Percentiles rank a stretch among this genome's conserved stretches.
Conservation (phyloP, 2,888 invertebrate genomes). For the Diplazon laetatorius region DNA sequence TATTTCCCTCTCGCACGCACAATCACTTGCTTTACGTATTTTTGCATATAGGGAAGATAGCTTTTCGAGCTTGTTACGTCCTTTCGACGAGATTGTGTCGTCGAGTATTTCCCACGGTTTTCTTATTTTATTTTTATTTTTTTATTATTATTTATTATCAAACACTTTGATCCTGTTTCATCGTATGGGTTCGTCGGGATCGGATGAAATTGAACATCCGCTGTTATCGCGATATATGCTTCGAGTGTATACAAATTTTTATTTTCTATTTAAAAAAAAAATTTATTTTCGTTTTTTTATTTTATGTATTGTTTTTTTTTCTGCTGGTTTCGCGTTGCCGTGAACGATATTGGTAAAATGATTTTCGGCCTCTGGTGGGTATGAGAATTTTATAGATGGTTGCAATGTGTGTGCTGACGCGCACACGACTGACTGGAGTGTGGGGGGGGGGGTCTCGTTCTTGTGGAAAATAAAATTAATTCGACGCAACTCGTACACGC, state of each 20-base stretch:
- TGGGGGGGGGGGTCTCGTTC: not conserved
- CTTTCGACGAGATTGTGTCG: not conserved
- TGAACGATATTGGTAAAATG: not conserved
- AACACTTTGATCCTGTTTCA: constrained; percentile 4
- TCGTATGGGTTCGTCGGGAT: not conserved
- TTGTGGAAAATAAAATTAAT: constrained; percentile 39
- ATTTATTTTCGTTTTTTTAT: no score
- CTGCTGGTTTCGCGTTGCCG: no score
- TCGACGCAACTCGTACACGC: constrained; percentile 5
- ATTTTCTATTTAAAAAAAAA: no score
- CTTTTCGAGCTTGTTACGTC: not conserved
- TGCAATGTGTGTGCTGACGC: not conserved
- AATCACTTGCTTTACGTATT: constrained; percentile 14
- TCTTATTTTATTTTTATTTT: not conserved
- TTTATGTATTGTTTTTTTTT: no score
- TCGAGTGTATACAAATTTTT: no score
- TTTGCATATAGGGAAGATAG: constrained; percentile 15
- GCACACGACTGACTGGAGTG: no score
- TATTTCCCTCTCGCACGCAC: no score
- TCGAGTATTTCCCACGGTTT: not conserved
- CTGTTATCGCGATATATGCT: no score
- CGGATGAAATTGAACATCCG: not conserved
- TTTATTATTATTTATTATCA: constrained; percentile 9
- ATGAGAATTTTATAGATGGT: not conserved
- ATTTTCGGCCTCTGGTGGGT: not conserved